These are phyloP conservation scores for Paramisgurnus dabryanus DNA, from an alignment of 2,113 vertebrate genomes.

Conservation along the genomic window DNA sequence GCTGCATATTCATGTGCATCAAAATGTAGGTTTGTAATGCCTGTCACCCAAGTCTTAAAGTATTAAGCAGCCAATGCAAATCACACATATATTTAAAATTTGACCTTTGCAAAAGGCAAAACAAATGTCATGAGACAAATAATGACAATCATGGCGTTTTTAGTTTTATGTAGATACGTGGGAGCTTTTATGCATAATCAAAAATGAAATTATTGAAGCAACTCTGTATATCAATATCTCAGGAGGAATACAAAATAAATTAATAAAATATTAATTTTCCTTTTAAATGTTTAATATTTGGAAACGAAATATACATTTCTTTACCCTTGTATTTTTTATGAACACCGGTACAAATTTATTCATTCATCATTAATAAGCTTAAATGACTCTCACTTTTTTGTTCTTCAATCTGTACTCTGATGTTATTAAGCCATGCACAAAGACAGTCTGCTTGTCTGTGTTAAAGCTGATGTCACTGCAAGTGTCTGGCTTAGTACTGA, in stretches of 20 bases:
- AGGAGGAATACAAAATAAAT: too few species aligned
- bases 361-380: too few species aligned
- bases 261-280: too few species aligned
- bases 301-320: too few species aligned
- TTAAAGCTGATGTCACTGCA: conserved; percentile 35
- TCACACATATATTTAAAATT: not conserved
- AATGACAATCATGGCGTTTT: not conserved
- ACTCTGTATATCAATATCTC: not conserved
- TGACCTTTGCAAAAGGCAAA: not conserved
- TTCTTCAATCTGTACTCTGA: not conserved
- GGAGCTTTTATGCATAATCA: not conserved
- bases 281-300: too few species aligned
- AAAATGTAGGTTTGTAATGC: too few species aligned
- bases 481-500: conserved; percentile 24
- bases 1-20: too few species aligned
- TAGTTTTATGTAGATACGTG: not conserved
- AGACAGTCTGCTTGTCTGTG: not conserved
- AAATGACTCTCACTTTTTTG: not conserved
- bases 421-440: not conserved
- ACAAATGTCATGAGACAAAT: not conserved
- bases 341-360: too few species aligned
- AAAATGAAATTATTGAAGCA: not conserved
- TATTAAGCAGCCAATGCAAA: not conserved
- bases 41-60: too few species aligned
- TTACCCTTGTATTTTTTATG: too few species aligned